Evolutionary conservation across 2,888 invertebrate species (phyloP), one percentile per base, ranked within the genome.

Genomic region (Hypselothyrea guttata): DNA sequence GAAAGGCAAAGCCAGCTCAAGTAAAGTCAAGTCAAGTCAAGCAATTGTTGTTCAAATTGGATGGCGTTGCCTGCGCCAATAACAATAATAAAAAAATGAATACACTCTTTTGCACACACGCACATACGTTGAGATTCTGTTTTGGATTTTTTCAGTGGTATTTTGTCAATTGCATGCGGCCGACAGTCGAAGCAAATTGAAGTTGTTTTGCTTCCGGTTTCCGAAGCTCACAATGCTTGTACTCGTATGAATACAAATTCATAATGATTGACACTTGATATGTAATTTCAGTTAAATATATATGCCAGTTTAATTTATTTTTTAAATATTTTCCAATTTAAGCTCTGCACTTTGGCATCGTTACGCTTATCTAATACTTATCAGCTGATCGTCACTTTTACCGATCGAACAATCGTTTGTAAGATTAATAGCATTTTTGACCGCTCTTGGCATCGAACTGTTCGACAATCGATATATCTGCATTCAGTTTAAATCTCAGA

Each of bases 1-100:
- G 9, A 42, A 42, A 42, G 31, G 33, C 12, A 54, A 45, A 58
- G 42, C 28, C 46, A 67, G n/a, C n/a, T n/a, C n/a, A 68, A 61
- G 53, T 31, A 54, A 67, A 48, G 51, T 55, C 54, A 44, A 69
- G 61, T 54, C 61, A 49, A 56, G 59, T 51, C 60, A 40, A 49
- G 55, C 73, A 73, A 75, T 76, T 76, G 76, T 67, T 73, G 68
- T 42, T 57, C 37, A 60, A 71, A 71, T 71, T 71, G 65, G 75
- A 60, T 70, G 51, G 54, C 60, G 52, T 48, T 64, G 56, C 31
- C 56, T 52, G 40, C 41, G 47, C 12, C 71, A 69, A 56, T 47
- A 69, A 63, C 37, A 68, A 71, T 44, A 58, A 55, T 44, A 52
- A 46, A 38, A 38, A 62, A 45, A 41, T 34, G 45, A 45, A 40